Conservation (phyloP, 2,888 invertebrate genomes). For the Phalangium opilio region DNA sequence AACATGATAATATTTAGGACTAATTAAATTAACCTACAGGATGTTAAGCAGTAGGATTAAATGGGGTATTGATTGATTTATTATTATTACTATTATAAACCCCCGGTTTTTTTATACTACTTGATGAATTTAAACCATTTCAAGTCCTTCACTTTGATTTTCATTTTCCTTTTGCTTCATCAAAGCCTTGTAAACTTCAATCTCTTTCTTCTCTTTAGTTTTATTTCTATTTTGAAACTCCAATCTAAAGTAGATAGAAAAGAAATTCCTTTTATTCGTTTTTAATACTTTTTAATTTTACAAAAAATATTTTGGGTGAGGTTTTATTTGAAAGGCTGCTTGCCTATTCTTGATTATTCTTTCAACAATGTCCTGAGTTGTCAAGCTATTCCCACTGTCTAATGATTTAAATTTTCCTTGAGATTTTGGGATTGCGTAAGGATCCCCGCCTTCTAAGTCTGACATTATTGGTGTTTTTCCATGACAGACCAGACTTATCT, state of each 20-base stretch:
- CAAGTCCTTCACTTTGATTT: too few species aligned
- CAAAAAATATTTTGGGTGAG: neutral
- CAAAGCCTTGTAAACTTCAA: conserved; percentile 36
- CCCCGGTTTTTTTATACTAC: too few species aligned
- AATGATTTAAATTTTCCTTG: conserved; percentile 56
- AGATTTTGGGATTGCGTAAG: conserved; percentile 63
- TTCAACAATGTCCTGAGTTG: conserved; percentile 87
- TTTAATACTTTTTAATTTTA: neutral
- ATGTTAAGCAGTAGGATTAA: too few species aligned
- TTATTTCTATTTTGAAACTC: conserved; percentile 75
- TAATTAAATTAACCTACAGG: too few species aligned
- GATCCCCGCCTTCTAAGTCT: conserved; percentile 55
- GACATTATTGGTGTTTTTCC: conserved; percentile 61
- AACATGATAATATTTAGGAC: too few species aligned
- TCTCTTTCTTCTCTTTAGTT: conserved; percentile 81
- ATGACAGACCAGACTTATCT: conserved; percentile 74
- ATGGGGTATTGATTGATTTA: too few species aligned
- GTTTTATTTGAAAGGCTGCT: conserved; percentile 22
- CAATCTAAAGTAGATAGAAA: conserved; percentile 39
- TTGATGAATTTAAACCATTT: too few species aligned
- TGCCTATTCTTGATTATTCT: conserved; percentile 75
- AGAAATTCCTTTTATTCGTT: conserved; percentile 1
- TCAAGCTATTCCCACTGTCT: conserved; percentile 74
- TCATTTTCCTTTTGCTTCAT: conserved; percentile 10
- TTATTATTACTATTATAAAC: too few species aligned